A percentile compares a stretch with the other conserved stretches of the same genome.
Conservation (phyloP, 2,888 invertebrate genomes). For the Drosophila ochracea region DNA sequence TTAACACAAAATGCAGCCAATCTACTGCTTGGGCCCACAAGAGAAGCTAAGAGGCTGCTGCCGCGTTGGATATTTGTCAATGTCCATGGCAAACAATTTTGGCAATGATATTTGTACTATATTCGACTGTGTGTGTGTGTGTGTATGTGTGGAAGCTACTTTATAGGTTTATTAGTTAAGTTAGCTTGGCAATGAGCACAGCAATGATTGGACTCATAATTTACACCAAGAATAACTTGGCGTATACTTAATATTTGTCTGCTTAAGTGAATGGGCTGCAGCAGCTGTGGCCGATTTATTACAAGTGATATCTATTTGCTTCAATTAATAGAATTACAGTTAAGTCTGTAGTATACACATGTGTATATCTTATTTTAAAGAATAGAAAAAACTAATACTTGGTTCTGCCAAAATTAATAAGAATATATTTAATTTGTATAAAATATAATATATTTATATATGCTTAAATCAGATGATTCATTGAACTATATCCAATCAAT, state of each 20-base stretch:
- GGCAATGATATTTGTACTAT: slow-evolving; percentile 33
- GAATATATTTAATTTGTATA: background rate
- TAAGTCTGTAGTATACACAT: background rate
- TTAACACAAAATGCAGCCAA: slow-evolving; percentile 77
- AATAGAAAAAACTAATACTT: background rate
- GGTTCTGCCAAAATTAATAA: background rate
- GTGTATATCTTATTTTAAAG: background rate
- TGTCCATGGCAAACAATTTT: slow-evolving; percentile 55
- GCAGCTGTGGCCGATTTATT: slow-evolving; percentile 8
- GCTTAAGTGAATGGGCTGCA: slow-evolving; percentile 22
- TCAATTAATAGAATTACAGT: background rate
- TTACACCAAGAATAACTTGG: slow-evolving; percentile 38
- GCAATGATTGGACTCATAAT: slow-evolving; percentile 50
- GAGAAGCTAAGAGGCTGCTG: slow-evolving; percentile 21
- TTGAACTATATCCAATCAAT: background rate
- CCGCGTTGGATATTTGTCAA: slow-evolving; percentile 71
- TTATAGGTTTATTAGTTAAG: slow-evolving; percentile 59
- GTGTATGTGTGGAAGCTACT: slow-evolving; percentile 5
- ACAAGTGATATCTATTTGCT: background rate
- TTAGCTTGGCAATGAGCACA: slow-evolving; percentile 43
- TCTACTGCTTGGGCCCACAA: slow-evolving; percentile 34
- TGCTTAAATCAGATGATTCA: background rate
- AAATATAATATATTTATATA: fast-evolving
- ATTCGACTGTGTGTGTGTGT: slow-evolving; percentile 1
- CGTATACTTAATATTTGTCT: slow-evolving; percentile 42